Percentiles rank a stretch among this genome's conserved stretches.
Conservation (phyloP, 2,888 invertebrate genomes). For the Hypercompe scribonia region DNA sequence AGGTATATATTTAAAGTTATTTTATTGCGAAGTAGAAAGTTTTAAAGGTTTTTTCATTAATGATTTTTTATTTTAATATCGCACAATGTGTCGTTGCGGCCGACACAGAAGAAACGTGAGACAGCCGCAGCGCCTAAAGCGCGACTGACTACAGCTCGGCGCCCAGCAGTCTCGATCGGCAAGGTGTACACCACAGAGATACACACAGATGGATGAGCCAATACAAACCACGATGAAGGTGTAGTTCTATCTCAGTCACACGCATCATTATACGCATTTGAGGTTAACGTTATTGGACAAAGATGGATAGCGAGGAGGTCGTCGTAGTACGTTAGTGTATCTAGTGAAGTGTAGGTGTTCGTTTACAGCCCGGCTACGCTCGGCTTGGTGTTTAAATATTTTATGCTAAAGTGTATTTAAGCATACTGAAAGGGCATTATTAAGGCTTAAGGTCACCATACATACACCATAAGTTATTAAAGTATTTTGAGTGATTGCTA, state of each 20-base stretch:
- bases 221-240: conserved; percentile 42
- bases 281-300: conserved; percentile 21
- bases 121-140: conserved; percentile 64
- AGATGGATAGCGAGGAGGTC: conserved; percentile 19
- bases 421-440: conserved; percentile 39
- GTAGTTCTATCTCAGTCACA: conserved; percentile 45
- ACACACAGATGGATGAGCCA: conserved; percentile 53
- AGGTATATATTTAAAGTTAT: conserved; percentile 56
- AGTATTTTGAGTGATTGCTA: conserved; percentile 30
- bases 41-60: conserved; percentile 69
- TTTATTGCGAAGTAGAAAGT: conserved; percentile 55
- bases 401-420: conserved; percentile 42
- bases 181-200: conserved; percentile 63
- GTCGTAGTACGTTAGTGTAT: conserved; percentile 36
- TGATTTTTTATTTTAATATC: conserved; percentile 62
- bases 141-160: conserved; percentile 70
- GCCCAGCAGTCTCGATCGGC: conserved; percentile 74
- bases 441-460: conserved; percentile 40
- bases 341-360: conserved; percentile 31
- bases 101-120: conserved; percentile 54
- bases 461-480: conserved; percentile 45
- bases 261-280: conserved; percentile 21
- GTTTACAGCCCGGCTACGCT: conserved; percentile 31
- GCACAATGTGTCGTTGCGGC: conserved; percentile 51
- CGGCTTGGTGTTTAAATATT: conserved; percentile 45